phyloP scores from a whole-genome alignment of 2,113 vertebrate species.

The Pachycephala philippinensis region DNA sequence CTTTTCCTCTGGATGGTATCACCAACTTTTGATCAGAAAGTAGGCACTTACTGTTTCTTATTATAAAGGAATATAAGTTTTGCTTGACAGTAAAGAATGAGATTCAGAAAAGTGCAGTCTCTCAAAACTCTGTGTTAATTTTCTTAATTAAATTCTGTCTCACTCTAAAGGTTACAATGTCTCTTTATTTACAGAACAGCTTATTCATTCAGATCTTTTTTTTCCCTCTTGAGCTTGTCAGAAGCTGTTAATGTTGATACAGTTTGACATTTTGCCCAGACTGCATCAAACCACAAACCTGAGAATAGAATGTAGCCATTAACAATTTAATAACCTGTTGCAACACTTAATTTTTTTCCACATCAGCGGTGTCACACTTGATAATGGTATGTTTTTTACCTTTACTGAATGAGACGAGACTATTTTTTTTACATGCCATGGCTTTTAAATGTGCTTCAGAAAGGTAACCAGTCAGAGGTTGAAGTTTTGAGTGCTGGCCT shows the following conservation, averaged over 20 bases:
- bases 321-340: conserved; percentile 66
- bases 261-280: conserved; percentile 56
- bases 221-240: conserved; percentile 23
- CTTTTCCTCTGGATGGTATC: neutral
- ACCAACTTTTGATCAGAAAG: neutral
- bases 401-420: conserved; percentile 15
- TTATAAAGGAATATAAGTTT: neutral
- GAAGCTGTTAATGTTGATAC: conserved; percentile 49
- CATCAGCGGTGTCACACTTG: conserved; percentile 25
- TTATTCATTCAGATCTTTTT: conserved; percentile 33
- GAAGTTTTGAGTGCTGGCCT: neutral
- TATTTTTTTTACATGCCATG: neutral
- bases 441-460: neutral
- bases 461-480: neutral
- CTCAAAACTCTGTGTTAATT: conserved; percentile 42
- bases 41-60: neutral
- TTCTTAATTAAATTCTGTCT: conserved; percentile 47
- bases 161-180: conserved; percentile 30
- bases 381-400: conserved; percentile 27
- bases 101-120: neutral
- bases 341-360: conserved; percentile 32
- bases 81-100: neutral
- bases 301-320: conserved; percentile 55
- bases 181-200: conserved; percentile 53
- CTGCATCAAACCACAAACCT: conserved; percentile 51